These are phyloP conservation scores for Apotomis capreana DNA, from an alignment of 2,888 invertebrate genomes.

Conservation along the genomic window DNA sequence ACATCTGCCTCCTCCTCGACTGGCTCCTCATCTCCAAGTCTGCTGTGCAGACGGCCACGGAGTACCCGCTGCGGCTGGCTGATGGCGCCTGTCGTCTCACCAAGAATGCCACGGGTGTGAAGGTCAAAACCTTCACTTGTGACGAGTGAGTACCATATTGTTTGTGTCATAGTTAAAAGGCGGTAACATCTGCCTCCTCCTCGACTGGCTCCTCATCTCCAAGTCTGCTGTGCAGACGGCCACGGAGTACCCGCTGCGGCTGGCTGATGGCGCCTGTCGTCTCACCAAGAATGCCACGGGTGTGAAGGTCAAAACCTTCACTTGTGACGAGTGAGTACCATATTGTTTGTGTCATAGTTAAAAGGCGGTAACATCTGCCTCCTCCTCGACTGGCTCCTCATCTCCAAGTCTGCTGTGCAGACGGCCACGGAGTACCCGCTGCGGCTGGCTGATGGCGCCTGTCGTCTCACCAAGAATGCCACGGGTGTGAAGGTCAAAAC, in stretches of 20 bases:
- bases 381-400: slow-evolving; percentile 88
- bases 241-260: slow-evolving; percentile 85
- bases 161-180: slow-evolving; percentile 68
- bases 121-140: slow-evolving; percentile 84
- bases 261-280: slow-evolving; percentile 73
- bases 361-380: slow-evolving; percentile 89
- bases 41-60: slow-evolving; percentile 79
- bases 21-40: slow-evolving; percentile 86
- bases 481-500: slow-evolving; percentile 77
- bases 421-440: slow-evolving; percentile 86
- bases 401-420: slow-evolving; percentile 81
- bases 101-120: slow-evolving; percentile 73
- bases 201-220: slow-evolving; percentile 86
- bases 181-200: slow-evolving; percentile 90
- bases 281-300: slow-evolving; percentile 71
- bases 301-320: slow-evolving; percentile 79
- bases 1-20: slow-evolving; percentile 89
- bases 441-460: slow-evolving; percentile 72
- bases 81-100: slow-evolving; percentile 74
- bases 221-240: slow-evolving; percentile 83
- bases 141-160: slow-evolving; percentile 82
- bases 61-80: slow-evolving; percentile 85
- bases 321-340: slow-evolving; percentile 86
- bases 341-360: too few species aligned
- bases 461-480: slow-evolving; percentile 71